These are phyloP conservation scores for Daubentonia madagascariensis DNA, from an alignment of 2,113 vertebrate genomes.

Conservation along the genomic window DNA sequence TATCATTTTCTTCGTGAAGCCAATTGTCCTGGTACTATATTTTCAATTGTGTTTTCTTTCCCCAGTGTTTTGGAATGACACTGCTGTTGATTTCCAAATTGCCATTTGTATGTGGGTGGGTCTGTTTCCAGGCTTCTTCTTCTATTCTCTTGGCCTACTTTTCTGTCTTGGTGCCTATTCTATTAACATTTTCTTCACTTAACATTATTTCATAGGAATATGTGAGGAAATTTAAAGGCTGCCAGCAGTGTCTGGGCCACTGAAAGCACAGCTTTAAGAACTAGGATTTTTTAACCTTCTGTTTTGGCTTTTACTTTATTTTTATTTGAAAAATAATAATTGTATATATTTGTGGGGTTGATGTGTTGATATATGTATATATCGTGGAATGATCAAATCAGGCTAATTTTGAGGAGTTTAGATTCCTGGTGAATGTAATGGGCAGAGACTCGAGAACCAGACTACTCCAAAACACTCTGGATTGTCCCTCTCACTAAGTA, in stretches of 20 bases:
- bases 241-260: not conserved
- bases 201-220: not conserved
- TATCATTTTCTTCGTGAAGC: not conserved
- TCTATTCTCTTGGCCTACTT: not conserved
- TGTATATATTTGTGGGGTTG: not conserved
- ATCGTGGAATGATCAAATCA: not conserved
- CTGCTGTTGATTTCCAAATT: not conserved
- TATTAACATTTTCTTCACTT: not conserved
- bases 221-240: not conserved
- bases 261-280: not conserved
- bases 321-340: not conserved
- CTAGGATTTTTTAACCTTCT: not conserved
- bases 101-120: not conserved
- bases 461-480: not conserved
- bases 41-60: constrained; percentile 29
- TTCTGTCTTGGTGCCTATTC: not conserved
- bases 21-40: not conserved
- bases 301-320: not conserved
- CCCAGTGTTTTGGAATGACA: not conserved
- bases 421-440: not conserved
- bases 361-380: not conserved
- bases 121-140: not conserved
- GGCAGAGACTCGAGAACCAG: not conserved
- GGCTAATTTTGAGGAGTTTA: not conserved
- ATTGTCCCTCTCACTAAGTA: not conserved